Percentiles rank a stretch among this genome's conserved stretches.
Evolutionary conservation across 1,140 invertebrate species (phyloP).

Genomic region (Bombus sibiricus): DNA sequence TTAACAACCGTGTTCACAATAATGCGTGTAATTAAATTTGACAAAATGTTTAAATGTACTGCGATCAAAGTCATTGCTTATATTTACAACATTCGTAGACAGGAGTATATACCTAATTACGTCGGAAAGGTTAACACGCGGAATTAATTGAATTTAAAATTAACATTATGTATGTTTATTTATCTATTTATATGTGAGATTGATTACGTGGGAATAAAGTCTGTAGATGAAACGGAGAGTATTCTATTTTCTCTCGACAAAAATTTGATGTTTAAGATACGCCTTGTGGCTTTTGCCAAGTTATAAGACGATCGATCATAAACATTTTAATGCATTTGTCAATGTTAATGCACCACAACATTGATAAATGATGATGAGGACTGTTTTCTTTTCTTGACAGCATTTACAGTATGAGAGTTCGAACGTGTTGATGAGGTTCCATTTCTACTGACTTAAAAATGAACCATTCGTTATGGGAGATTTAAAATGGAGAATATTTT

Average conservation of each 20-base stretch:
- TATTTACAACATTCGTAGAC: not conserved
- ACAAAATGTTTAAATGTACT: not conserved
- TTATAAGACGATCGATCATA: not conserved
- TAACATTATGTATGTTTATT: not conserved
- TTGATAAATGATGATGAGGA: conserved; percentile 16
- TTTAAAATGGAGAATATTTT: too few relatives aligned
- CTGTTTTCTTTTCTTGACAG: not conserved
- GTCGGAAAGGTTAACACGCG: not conserved
- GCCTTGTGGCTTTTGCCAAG: not conserved
- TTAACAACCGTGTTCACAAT: not conserved
- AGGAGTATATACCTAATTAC: not conserved
- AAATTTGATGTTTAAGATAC: not conserved
- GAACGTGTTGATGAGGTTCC: not conserved
- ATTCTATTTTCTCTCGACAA: not conserved
- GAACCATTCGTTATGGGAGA: not conserved
- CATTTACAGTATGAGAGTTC: not conserved
- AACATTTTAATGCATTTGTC: conserved; percentile 20
- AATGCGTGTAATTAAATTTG: not conserved
- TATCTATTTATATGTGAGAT: not conserved
- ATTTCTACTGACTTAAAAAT: not conserved
- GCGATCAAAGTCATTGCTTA: not conserved
- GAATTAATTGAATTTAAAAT: conserved; percentile 1
- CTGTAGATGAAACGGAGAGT: not conserved
- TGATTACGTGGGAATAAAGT: not conserved
- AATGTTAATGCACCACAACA: not conserved